These are phyloP conservation scores for Myrmecophaga tridactyla DNA, from an alignment of 2,113 vertebrate genomes.

Conservation along the genomic window DNA sequence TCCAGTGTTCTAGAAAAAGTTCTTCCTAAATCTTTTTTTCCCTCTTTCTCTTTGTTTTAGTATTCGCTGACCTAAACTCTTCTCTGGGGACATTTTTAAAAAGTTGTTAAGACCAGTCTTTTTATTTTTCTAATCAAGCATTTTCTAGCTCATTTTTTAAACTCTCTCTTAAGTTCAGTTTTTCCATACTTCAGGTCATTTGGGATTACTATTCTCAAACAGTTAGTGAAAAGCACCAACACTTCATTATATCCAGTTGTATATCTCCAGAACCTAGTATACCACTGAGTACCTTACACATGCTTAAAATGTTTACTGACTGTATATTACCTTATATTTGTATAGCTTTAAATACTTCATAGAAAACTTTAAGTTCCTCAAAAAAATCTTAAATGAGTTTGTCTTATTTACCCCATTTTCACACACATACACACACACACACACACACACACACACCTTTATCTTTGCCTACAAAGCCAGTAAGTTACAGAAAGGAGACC, in stretches of 20 bases:
- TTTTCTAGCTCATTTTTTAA: neutral
- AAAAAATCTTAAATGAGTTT: neutral
- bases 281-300: neutral
- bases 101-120: neutral
- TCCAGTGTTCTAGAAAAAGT: neutral
- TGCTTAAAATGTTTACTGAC: neutral
- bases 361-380: neutral
- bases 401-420: neutral
- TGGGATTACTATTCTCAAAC: neutral
- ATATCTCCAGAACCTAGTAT: neutral
- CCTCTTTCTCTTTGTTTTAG: neutral
- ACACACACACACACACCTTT: neutral
- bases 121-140: conserved; percentile 20
- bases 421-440: too few species aligned
- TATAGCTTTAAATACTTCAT: neutral
- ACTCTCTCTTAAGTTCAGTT: neutral
- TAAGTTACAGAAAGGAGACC: neutral
- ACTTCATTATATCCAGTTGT: neutral
- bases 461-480: neutral
- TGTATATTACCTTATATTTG: neutral
- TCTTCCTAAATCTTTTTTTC: neutral
- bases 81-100: neutral
- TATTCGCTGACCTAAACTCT: neutral
- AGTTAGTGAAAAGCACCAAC: neutral
- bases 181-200: neutral